These are phyloP conservation scores for Acronicta leporina DNA, from an alignment of 2,888 invertebrate species.

Conservation along the genomic window DNA sequence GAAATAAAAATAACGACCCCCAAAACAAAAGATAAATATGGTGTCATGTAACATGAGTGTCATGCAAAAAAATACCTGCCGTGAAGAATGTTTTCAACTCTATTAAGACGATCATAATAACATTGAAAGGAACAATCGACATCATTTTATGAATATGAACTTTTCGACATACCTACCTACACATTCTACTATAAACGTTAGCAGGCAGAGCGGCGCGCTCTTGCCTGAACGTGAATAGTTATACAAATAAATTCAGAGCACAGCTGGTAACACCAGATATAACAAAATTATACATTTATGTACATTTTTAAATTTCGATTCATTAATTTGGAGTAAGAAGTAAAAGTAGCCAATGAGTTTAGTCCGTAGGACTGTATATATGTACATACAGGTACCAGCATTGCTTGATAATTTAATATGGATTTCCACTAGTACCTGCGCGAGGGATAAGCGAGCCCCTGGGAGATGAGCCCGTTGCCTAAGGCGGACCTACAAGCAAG, in stretches of 20 bases:
- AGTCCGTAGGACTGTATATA: slow-evolving; percentile 4
- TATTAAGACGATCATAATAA: not conserved
- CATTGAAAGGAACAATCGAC: not conserved
- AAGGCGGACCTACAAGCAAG: slow-evolving; percentile 62
- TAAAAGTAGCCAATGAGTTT: slow-evolving; percentile 11
- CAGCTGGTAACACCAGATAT: slow-evolving; percentile 38
- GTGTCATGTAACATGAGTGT: slow-evolving; percentile 24
- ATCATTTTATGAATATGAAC: not conserved
- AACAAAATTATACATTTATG: not conserved
- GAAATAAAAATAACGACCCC: slow-evolving; percentile 32
- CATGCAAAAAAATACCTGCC: slow-evolving; percentile 39
- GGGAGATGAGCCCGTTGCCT: slow-evolving; percentile 57
- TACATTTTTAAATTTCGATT: slow-evolving; percentile 3
- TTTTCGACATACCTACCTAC: slow-evolving; percentile 3
- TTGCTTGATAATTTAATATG: slow-evolving; percentile 47
- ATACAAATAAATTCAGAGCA: slow-evolving; percentile 30
- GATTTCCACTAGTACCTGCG: slow-evolving; percentile 57
- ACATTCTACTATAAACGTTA: slow-evolving; percentile 17
- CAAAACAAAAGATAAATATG: slow-evolving; percentile 32
- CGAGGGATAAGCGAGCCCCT: slow-evolving; percentile 60
- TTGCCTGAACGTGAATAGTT: slow-evolving; percentile 13
- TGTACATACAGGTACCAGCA: slow-evolving; percentile 55
- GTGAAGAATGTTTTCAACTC: not conserved
- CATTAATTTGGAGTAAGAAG: not conserved
- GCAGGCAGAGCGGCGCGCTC: slow-evolving; percentile 1